These are phyloP conservation scores for Erebia palarica DNA, from an alignment of 2,888 invertebrate species.

Conservation along the genomic window DNA sequence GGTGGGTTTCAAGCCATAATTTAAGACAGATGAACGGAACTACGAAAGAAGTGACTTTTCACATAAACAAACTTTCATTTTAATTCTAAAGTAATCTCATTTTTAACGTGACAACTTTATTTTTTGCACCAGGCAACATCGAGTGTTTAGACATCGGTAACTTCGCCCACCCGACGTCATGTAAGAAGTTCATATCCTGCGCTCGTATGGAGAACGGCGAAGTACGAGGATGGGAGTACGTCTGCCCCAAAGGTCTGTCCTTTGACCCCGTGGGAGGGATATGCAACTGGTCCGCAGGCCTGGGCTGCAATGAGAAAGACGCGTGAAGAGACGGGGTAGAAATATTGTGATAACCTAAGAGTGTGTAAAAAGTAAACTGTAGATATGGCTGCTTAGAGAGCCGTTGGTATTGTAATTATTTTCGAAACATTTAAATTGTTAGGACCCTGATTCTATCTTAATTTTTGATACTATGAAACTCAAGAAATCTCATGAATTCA, in stretches of 20 bases:
- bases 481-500: too few relatives aligned
- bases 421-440: neutral
- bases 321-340: constrained; percentile 29
- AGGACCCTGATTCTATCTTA: neutral
- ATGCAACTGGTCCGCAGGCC: constrained; percentile 93
- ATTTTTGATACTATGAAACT: too few relatives aligned
- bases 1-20: neutral
- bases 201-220: constrained; percentile 89
- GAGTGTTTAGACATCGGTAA: constrained; percentile 95
- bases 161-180: constrained; percentile 94
- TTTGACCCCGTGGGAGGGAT: constrained; percentile 95
- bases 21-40: neutral
- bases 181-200: constrained; percentile 95
- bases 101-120: neutral
- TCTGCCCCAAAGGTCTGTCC: constrained; percentile 92
- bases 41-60: neutral
- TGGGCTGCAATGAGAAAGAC: constrained; percentile 87
- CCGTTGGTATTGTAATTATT: constrained; percentile 2
- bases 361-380: constrained; percentile 14
- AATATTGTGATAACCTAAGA: constrained; percentile 25
- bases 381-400: constrained; percentile 12
- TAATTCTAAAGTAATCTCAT: too few relatives aligned
- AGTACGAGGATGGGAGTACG: constrained; percentile 93
- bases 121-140: constrained; percentile 83
- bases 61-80: neutral